Base-by-base conservation (phyloP, 2,888 invertebrate genomes). In the Cheilosia soror region DNA sequence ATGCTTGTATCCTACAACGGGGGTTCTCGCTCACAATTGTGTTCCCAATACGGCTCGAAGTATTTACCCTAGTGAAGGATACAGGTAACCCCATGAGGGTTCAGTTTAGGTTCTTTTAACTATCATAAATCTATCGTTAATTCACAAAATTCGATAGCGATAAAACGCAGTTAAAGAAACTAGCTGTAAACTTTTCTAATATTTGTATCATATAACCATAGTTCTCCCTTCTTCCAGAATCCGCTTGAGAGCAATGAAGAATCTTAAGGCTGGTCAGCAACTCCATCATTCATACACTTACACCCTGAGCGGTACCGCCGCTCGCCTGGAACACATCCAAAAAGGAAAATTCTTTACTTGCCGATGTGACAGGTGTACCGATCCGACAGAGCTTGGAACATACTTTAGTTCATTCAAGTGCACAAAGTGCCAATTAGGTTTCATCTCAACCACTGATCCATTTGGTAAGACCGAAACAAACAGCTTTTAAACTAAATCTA, bases 311-410 rank as follows among this genome's bases (percentile, higher is more conserved):
- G 96, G 96, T 0, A 97, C 97, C 0, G 89, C 95, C 13, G 92
- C 95, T 44, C 93, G 97, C 0, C 94, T 96, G 58, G 94, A 94
- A 87, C 95, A 94, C 90, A 93, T 97, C 3, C 93, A 93, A 68
- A 94, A 95, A 89, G 95, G 96, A 33, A 97, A 97, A 93, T 96
- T 95, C 92, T 97, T 97, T 91, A 93, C 93, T 20, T 97, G 97
- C 91, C 93, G 93, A 37, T 97, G 97, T 88, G 89, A 92, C 2
- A 93, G 97, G 66, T 97, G 97, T 90, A 92, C 94, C 1, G 97
- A 97, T 91, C 96, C 96, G 9, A 95, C 95, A 0, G 97, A 97
- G 90, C 91, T 97, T 57, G 96, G 95, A 7, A 96, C 97, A 0
- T 94, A 96, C 89, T 94, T 96, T 89, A 96, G 97, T 87, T 95